Percentiles rank a stretch among this genome's conserved stretches.
These are phyloP conservation scores for Gallinago undulata DNA, from an alignment of 2,113 vertebrate genomes.

Conservation along the genomic window DNA sequence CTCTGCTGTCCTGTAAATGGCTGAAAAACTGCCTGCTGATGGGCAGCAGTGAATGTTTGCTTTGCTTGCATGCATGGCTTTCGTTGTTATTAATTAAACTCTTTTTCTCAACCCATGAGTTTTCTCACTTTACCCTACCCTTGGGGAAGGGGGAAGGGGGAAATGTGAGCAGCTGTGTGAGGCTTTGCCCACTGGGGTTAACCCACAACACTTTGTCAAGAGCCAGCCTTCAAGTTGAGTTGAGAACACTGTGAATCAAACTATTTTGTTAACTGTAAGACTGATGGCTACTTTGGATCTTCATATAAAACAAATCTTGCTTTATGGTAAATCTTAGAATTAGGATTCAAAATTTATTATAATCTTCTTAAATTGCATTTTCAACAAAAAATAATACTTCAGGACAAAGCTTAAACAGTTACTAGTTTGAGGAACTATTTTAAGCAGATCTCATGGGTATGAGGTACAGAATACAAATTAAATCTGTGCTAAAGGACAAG, in stretches of 20 bases:
- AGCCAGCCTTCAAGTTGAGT: neutral
- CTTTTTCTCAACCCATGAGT: neutral
- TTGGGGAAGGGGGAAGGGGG: neutral
- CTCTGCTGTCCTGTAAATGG: neutral
- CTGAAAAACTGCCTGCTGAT: neutral
- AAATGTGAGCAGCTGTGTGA: neutral
- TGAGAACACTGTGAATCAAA: neutral
- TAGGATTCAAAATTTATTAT: neutral
- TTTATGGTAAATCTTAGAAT: neutral
- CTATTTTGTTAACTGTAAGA: neutral
- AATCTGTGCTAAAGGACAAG: neutral
- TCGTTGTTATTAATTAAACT: neutral
- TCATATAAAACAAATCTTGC: neutral
- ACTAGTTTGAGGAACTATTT: neutral
- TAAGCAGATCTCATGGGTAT: neutral
- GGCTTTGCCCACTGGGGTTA: neutral
- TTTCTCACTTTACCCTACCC: neutral
- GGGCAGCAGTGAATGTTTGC: neutral
- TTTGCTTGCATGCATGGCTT: neutral
- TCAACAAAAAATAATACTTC: neutral
- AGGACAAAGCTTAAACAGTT: neutral
- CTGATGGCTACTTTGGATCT: neutral
- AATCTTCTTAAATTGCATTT: neutral
- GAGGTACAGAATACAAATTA: neutral
- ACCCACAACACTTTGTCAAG: neutral